These are phyloP conservation scores for Drosophila simulans DNA, from an alignment of 1,140 invertebrate genomes.

Conservation along the genomic window DNA sequence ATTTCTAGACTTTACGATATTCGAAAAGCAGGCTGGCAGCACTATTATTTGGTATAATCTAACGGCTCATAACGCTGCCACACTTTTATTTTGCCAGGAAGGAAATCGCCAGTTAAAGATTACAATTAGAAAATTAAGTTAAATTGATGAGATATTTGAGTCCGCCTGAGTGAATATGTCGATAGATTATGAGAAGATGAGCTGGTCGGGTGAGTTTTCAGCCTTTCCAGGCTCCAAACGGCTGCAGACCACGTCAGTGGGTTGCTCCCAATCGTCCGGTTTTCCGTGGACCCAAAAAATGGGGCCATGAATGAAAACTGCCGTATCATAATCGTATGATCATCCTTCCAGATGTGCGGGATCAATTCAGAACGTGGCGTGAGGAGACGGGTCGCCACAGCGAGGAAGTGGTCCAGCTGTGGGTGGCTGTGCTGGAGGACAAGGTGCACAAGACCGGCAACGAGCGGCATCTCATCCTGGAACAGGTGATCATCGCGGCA, in stretches of 20 bases:
- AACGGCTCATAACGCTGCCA: background rate
- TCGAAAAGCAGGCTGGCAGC: background rate
- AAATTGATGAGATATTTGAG: slow-evolving; percentile 27
- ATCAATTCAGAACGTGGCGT: slow-evolving; percentile 93
- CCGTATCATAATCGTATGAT: slow-evolving; percentile 2
- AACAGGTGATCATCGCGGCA: slow-evolving; percentile 97
- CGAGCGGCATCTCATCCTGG: slow-evolving; percentile 93
- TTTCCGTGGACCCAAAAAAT: slow-evolving; percentile 9
- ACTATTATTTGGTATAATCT: background rate
- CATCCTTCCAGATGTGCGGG: slow-evolving; percentile 90
- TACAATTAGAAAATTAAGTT: slow-evolving; percentile 50
- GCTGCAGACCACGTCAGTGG: slow-evolving; percentile 14
- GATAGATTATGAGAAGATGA: slow-evolving; percentile 85
- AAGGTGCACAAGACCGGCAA: slow-evolving; percentile 94
- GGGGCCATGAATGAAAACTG: slow-evolving; percentile 25
- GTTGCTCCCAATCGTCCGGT: slow-evolving; percentile 4
- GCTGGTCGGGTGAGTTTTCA: slow-evolving; percentile 85
- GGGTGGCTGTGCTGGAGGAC: slow-evolving; percentile 91
- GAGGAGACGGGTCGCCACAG: slow-evolving; percentile 96
- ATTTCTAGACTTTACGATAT: background rate
- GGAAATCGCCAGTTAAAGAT: slow-evolving; percentile 14
- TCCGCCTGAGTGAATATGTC: slow-evolving; percentile 79
- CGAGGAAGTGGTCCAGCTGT: slow-evolving; percentile 94
- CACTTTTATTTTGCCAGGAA: slow-evolving; percentile 14
- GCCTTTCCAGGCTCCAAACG: background rate